These are phyloP conservation scores for Tetragonula carbonaria DNA, from an alignment of 2,888 invertebrate species.

Conservation along the genomic window DNA sequence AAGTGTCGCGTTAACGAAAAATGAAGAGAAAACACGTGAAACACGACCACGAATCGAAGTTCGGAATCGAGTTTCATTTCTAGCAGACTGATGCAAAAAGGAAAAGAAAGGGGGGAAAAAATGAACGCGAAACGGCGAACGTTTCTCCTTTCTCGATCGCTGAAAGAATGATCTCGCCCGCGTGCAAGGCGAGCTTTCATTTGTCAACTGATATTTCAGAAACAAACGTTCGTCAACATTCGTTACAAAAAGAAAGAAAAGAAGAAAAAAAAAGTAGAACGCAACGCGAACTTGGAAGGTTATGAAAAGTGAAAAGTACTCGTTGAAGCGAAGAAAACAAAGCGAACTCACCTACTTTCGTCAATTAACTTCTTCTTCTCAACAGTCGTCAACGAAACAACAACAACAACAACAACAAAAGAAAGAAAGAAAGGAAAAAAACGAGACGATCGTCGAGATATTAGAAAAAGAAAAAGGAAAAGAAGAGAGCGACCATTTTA, in stretches of 20 bases:
- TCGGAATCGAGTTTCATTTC: slow-evolving; percentile 26
- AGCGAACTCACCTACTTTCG: not conserved
- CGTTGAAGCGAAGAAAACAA: not conserved
- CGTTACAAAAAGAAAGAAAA: not conserved
- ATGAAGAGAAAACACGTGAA: slow-evolving; percentile 1
- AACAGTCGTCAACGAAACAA: not conserved
- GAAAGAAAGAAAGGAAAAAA: not conserved
- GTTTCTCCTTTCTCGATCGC: not conserved
- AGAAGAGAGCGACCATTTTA: not conserved
- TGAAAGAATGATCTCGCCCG: not conserved
- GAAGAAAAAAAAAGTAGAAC: not conserved
- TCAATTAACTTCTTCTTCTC: not conserved
- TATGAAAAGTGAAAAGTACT: not conserved
- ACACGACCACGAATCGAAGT: slow-evolving; percentile 2
- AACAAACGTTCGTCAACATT: not conserved
- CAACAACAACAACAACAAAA: no score
- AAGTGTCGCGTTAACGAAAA: not conserved
- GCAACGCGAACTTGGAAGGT: not conserved
- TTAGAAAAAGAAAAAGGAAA: not conserved
- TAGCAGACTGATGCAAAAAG: slow-evolving; percentile 29
- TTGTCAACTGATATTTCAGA: not conserved
- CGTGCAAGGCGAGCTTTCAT: not conserved
- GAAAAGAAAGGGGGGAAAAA: not conserved
- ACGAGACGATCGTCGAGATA: not conserved
- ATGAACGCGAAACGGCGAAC: slow-evolving; percentile 10